Evolutionary conservation across 2,888 invertebrate genomes (phyloP).

Genomic region (Anaspis maculata): DNA sequence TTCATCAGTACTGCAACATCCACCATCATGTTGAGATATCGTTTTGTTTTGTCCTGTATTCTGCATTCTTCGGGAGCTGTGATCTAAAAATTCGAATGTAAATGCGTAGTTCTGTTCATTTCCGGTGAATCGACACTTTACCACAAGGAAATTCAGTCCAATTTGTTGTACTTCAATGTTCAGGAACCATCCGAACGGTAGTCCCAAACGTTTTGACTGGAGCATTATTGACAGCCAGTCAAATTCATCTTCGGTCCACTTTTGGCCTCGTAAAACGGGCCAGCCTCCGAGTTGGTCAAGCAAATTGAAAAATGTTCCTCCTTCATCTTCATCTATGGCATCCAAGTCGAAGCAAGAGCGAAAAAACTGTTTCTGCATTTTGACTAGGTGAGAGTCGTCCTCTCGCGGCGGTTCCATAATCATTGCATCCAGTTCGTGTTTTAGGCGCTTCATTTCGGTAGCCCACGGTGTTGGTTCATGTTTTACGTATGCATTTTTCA

Average conservation of each 20-base stretch:
- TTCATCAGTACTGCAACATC: slow-evolving; percentile 18
- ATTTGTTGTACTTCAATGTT: slow-evolving; percentile 1
- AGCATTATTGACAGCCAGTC: slow-evolving; percentile 9
- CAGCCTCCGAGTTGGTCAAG: slow-evolving; percentile 22
- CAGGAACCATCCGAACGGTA: slow-evolving; percentile 7
- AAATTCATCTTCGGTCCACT: slow-evolving; percentile 21
- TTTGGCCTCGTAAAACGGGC: slow-evolving; percentile 18
- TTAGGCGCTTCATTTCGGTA: slow-evolving; percentile 1
- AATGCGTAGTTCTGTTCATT: too few species aligned
- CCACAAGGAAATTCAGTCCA: too few species aligned
- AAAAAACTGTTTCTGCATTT: slow-evolving; percentile 38
- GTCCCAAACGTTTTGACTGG: slow-evolving; percentile 6
- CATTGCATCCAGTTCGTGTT: slow-evolving; percentile 19
- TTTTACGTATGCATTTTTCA: slow-evolving; percentile 48
- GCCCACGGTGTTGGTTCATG: slow-evolving; percentile 8
- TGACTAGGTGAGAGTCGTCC: slow-evolving; percentile 38
- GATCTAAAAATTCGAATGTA: too few species aligned
- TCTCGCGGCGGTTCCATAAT: slow-evolving; percentile 11
- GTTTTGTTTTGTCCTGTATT: too few species aligned
- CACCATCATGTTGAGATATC: slow-evolving; percentile 19
- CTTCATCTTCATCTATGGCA: slow-evolving; percentile 13
- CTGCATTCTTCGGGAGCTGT: too few species aligned
- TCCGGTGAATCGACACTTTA: too few species aligned
- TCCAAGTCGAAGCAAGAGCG: slow-evolving; percentile 19
- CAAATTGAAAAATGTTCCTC: slow-evolving; percentile 11